These are phyloP conservation scores for Probosciger aterrimus DNA, from an alignment of 2,113 vertebrate species.

Conservation along the genomic window DNA sequence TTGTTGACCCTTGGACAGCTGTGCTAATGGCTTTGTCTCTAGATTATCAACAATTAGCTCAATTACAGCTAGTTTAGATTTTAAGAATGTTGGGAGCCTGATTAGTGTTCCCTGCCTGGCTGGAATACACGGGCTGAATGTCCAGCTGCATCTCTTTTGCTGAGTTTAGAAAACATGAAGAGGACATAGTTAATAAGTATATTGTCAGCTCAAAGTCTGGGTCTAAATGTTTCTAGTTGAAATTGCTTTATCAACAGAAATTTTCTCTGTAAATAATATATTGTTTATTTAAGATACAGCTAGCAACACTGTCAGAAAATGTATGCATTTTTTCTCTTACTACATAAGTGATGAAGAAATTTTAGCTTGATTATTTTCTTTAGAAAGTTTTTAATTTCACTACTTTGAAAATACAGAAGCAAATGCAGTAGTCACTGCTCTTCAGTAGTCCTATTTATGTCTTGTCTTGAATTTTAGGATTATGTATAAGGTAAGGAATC, in stretches of 20 bases:
- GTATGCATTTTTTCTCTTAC: not conserved
- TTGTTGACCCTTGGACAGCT: conserved; percentile 1
- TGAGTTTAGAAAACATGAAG: conserved; percentile 22
- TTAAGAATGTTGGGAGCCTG: conserved; percentile 22
- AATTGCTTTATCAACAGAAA: not conserved
- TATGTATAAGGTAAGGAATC: not conserved
- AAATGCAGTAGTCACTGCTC: not conserved
- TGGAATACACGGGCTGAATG: not conserved
- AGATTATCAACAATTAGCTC: not conserved
- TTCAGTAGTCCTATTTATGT: not conserved
- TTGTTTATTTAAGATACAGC: not conserved
- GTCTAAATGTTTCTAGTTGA: not conserved
- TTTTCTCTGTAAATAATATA: not conserved
- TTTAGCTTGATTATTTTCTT: not conserved
- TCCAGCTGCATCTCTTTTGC: not conserved
- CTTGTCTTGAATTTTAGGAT: not conserved
- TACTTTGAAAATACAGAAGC: not conserved
- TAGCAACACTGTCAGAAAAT: not conserved
- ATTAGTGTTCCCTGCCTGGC: not conserved
- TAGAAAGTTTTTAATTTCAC: not conserved
- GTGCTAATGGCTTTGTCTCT: conserved; percentile 38
- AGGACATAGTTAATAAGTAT: not conserved
- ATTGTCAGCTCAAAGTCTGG: not conserved
- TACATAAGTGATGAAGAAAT: not conserved
- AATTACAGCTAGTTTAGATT: not conserved